Evolutionary conservation across 2,888 invertebrate genomes (phyloP).

Genomic region (Spisula solida): DNA sequence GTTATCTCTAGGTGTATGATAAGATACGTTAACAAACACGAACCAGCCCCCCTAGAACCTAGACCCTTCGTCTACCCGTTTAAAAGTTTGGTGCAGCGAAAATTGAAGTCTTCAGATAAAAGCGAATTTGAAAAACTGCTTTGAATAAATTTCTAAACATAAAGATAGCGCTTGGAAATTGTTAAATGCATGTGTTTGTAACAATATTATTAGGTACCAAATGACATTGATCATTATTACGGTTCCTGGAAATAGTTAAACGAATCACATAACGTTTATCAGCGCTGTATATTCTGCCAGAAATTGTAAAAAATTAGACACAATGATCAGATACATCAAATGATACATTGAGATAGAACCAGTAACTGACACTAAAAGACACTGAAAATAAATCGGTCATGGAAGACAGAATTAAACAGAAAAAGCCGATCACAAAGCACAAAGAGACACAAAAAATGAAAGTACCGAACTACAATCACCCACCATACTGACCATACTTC

Average conservation of each 20-base stretch:
- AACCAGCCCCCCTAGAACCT: conserved; percentile 2
- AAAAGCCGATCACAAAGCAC: background rate
- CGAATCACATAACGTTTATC: background rate
- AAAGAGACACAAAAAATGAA: background rate
- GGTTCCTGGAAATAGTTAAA: background rate
- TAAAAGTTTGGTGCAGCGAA: background rate
- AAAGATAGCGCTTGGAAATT: background rate
- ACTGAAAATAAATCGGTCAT: background rate
- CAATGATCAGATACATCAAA: background rate
- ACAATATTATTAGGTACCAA: background rate
- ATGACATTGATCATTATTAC: background rate
- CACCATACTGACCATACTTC: too few relatives aligned
- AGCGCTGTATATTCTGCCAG: conserved; percentile 1
- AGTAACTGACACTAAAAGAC: background rate
- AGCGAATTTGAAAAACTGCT: conserved; percentile 12
- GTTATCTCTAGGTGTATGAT: conserved; percentile 32
- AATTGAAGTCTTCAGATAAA: conserved; percentile 19
- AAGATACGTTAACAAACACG: conserved; percentile 45
- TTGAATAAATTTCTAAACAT: background rate
- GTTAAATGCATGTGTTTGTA: background rate
- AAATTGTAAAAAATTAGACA: conserved; percentile 22
- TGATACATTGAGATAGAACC: background rate
- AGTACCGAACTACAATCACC: background rate
- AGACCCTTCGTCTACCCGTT: conserved; percentile 29
- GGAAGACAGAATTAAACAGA: background rate